Evolutionary conservation across 2,797 vertebrate species (phyloP).

Genomic region (Alca torda): DNA sequence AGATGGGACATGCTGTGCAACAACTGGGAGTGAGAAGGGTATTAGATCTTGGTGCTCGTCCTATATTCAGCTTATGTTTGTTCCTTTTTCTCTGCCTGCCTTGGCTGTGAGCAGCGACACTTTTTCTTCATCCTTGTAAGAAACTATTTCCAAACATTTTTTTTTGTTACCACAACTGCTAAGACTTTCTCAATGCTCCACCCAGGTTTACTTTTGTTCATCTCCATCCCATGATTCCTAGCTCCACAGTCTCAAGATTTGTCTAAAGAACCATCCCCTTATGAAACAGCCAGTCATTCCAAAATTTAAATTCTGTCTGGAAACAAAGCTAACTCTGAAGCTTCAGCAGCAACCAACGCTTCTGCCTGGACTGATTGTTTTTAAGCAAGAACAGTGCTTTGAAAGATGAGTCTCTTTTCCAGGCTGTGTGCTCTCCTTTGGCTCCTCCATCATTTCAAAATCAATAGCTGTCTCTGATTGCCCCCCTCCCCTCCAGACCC

Average conservation of each 20-base stretch:
- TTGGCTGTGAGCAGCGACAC: not conserved
- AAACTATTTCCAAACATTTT: not conserved
- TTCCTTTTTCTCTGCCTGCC: not conserved
- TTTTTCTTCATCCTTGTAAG: not conserved
- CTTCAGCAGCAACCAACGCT: not conserved
- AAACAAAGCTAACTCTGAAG: not conserved
- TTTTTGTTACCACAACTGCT: not conserved
- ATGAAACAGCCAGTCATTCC: not conserved
- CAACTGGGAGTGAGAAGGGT: not conserved
- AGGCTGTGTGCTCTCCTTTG: slow-evolving; percentile 8
- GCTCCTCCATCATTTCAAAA: slow-evolving; percentile 42
- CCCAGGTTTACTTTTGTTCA: not conserved
- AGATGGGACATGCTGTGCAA: not conserved
- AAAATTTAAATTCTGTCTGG: slow-evolving; percentile 30
- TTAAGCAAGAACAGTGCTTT: slow-evolving; percentile 33
- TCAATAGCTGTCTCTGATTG: slow-evolving; percentile 56
- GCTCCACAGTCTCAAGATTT: not conserved
- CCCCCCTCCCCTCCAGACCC: not conserved
- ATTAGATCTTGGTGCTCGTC: not conserved
- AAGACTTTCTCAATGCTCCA: not conserved
- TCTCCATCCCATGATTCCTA: not conserved
- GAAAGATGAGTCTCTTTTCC: slow-evolving; percentile 46
- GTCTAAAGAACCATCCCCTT: not conserved
- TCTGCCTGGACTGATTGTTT: slow-evolving; percentile 20
- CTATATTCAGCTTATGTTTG: not conserved